Evolutionary conservation across 1,140 invertebrate genomes (phyloP), one percentile per base, ranked within the genome.

Genomic region (Drosophila pachea): DNA sequence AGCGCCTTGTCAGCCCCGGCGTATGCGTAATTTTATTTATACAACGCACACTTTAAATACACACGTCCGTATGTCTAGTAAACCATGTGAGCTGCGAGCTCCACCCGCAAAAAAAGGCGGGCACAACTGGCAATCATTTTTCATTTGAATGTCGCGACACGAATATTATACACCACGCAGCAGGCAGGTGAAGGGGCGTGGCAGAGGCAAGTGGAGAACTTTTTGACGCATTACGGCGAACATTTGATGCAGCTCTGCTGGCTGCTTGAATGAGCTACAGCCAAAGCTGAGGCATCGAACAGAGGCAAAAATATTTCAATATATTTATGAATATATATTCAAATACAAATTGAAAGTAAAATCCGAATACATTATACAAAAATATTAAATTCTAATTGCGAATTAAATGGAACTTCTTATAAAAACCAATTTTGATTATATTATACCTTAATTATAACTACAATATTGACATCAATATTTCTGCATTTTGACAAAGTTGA

Each of bases 21-120:
- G 70, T 69, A 66, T 73, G 56, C 52, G 35, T 73, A 56, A 76
- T 73, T 76, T 76, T 53, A 66, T 76, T 70, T 73, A 68, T 73
- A 66, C 49, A 54, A 35, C 47, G 38, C 32, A 11, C 29, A 49
- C 59, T 73, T 75, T 61, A 68, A 75, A 56, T 36, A 50, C 8
- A 22, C 9, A 35, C 47, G 33, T 29, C 5, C 8, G 31, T 29
- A 9, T 11, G 2, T 43, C 7, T 45, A 45, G 12, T 29, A 60
- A 55, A 33, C 12, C 35, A 54, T 29, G 22, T 7, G 22, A 31
- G 47, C 38, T 14, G 35, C 49, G 63, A 58, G 54, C 58, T 60
- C 22, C 48, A 11, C 33, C 43, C 65, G 14, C 59, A 55, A 72
- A 22, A 22, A 43, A 43, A 43, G 12, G 12, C 40, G 49, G 49